Conservation (phyloP, 64 coral and sea anemone genomes). For the Platygyra sinensis region DNA sequence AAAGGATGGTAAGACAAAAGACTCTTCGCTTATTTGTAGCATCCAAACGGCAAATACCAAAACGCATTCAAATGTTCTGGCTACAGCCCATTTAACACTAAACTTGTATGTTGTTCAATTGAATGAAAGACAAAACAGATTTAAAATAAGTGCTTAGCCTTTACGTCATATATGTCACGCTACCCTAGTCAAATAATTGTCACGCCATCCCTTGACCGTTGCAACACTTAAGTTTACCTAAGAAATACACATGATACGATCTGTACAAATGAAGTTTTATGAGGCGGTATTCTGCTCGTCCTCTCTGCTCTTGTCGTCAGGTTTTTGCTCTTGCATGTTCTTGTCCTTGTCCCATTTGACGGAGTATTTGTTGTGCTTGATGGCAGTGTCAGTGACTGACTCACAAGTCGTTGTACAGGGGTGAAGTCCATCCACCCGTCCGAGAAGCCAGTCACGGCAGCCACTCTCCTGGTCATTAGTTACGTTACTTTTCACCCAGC, state of each 20-base stretch:
- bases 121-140: neutral
- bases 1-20: neutral
- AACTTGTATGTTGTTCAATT: neutral
- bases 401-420: constrained; percentile 80
- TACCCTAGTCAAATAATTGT: neutral
- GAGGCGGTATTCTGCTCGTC: neutral
- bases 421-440: constrained; percentile 76
- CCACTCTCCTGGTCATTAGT: constrained; percentile 68
- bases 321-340: no score
- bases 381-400: constrained; percentile 56
- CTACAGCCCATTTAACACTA: no score
- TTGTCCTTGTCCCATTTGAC: no score
- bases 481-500: constrained; percentile 78
- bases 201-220: neutral
- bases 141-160: neutral
- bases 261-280: neutral
- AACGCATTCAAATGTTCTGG: no score
- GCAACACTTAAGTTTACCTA: constrained; percentile 8
- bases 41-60: no score
- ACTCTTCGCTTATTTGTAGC: neutral
- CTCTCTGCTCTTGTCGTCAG: neutral
- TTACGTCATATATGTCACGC: neutral
- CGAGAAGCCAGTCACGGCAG: constrained; percentile 90
- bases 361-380: constrained; percentile 40
- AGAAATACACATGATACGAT: neutral